Evolutionary conservation across 35 echinoderm and acorn worm genomes (phyloP), one percentile per base, ranked within the genome.

Genomic region (Stichopus chloronotus): DNA sequence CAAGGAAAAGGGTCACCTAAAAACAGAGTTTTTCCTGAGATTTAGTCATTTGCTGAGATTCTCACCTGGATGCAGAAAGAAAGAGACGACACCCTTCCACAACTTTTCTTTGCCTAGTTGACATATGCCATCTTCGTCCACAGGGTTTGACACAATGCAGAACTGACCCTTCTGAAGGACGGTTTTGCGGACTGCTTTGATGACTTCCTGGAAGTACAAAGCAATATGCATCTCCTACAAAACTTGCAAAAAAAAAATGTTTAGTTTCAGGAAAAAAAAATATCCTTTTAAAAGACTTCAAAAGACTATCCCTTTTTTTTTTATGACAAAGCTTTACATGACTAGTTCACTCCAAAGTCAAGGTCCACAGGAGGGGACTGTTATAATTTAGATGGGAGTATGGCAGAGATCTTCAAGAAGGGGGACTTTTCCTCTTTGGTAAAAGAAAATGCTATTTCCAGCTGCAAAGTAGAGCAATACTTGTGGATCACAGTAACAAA

Each of bases 61-160:
- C 61, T 89, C 25, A 99, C 97, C 95, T 78, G 97, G 95, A 93
- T 99, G 95, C 14, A 99, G 92, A 84, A 99, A 99, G 84, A 96
- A 99, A 53, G 90, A 91, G 22, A 69, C 30, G 8, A 89, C 82
- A 9, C 97, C 97, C 69, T 93, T 95, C 19, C 95, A 57, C 9
- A 99, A 95, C 72, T 95, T 92, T 72, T 93, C 87, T 63, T 96
- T 89, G 21, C 97, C 97, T 57, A 95, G 89, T 88, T 95, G 93
- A 56, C 79, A 76, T 1, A 57, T 57, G 17, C 97, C 97, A 3
- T 93, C 60, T 22, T 59, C 72, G 80, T 99, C 88, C 5, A 99
- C 95, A 8, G 97, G 95, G 84, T 96, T 92, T 11, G 78, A 90
- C 11, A 99, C 93, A 10, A 96, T 93, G 90, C 97, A 99, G 80